phyloP scores from a whole-genome alignment of 1,140 invertebrate genomes.

The Penaeus chinensis region DNA sequence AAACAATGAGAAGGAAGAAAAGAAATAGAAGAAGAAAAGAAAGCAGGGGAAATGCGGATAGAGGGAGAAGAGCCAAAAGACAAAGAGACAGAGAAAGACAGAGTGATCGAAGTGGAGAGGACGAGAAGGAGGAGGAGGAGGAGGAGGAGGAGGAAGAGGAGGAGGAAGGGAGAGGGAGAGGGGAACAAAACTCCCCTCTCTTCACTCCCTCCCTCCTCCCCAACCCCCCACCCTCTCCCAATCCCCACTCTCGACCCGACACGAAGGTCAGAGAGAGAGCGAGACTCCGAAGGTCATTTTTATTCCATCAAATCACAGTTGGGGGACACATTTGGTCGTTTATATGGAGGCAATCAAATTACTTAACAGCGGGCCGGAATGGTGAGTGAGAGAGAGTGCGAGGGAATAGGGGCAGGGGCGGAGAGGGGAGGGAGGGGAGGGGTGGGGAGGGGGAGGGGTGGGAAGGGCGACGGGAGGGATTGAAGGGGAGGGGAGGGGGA shows the following conservation, averaged over 20 bases:
- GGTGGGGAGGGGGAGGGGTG: not conserved
- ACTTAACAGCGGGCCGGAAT: slow-evolving; percentile 37
- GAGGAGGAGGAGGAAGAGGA: not conserved
- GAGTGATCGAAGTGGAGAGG: too few species aligned
- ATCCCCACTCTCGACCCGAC: not conserved
- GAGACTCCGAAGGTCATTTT: slow-evolving; percentile 52
- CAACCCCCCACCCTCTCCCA: not conserved
- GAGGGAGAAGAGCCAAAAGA: too few species aligned
- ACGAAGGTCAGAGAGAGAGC: slow-evolving; percentile 46
- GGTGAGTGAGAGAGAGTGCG: slow-evolving; percentile 5
- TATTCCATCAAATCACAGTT: slow-evolving; percentile 63
- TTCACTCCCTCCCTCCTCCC: not conserved
- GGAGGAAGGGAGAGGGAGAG: not conserved
- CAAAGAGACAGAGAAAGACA: too few species aligned
- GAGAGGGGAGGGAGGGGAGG: not conserved
- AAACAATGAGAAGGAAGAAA: too few species aligned
- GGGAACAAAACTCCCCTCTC: not conserved
- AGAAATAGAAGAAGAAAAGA: too few species aligned
- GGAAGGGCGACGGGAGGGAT: not conserved
- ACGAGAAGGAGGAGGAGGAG: too few species aligned
- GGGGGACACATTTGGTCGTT: slow-evolving; percentile 59
- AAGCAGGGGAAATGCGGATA: too few species aligned
- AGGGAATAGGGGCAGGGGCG: not conserved
- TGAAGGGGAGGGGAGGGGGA: not conserved
- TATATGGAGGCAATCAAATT: slow-evolving; percentile 61